phyloP scores from a whole-genome alignment of 2,797 vertebrate genomes.

The Moxostoma hubbsi region DNA sequence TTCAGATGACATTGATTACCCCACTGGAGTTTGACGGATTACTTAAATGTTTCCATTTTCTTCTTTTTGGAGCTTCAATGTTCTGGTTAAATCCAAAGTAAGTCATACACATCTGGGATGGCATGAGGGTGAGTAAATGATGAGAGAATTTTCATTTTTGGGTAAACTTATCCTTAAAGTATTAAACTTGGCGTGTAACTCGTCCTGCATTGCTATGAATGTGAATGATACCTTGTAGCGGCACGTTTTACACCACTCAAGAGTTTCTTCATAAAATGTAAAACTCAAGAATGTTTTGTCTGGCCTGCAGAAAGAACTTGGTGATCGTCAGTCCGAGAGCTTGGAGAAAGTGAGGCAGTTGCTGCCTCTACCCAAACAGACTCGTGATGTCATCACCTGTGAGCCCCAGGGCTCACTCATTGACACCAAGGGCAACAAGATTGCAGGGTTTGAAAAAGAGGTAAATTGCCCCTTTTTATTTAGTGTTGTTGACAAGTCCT shows the following conservation, averaged over 20 bases:
- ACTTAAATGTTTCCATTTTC: too few relatives aligned
- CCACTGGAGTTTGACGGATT: too few relatives aligned
- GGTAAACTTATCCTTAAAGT: too few relatives aligned
- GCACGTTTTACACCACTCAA: not conserved
- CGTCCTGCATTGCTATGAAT: too few relatives aligned
- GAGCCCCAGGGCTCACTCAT: constrained; percentile 99
- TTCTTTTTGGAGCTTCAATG: too few relatives aligned
- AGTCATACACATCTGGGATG: too few relatives aligned
- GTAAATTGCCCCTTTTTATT: constrained; percentile 62
- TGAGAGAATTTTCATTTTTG: too few relatives aligned
- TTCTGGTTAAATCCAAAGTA: too few relatives aligned
- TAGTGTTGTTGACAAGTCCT: not conserved
- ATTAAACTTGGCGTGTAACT: too few relatives aligned
- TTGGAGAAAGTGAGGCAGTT: constrained; percentile 97
- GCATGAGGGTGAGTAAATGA: too few relatives aligned
- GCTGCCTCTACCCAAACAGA: constrained; percentile 94
- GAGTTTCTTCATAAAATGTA: not conserved
- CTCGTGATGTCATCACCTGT: constrained; percentile 95
- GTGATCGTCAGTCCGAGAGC: constrained; percentile 95
- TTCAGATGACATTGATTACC: too few relatives aligned
- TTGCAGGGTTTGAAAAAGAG: constrained; percentile 98
- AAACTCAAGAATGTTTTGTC: not conserved
- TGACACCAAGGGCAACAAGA: constrained; percentile 99
- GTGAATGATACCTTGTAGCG: too few relatives aligned
- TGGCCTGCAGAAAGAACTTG: constrained; percentile 89